These are phyloP conservation scores for Emmelina monodactyla DNA, from an alignment of 2,888 invertebrate species.

Conservation along the genomic window DNA sequence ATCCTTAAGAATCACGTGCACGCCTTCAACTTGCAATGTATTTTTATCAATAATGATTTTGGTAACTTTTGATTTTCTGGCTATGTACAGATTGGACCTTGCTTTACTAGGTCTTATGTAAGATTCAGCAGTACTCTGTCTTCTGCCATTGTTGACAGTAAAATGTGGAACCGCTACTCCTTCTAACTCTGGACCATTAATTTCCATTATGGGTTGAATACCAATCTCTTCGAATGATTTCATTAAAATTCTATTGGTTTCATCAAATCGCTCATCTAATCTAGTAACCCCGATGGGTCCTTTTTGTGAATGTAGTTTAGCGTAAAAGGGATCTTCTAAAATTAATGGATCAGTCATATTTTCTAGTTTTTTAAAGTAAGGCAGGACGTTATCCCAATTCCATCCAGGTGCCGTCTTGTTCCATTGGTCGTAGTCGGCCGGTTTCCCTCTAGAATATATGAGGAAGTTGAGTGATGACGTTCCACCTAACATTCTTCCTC, in stretches of 20 bases:
- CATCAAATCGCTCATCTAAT: slow-evolving; percentile 20
- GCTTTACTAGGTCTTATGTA: slow-evolving; percentile 29
- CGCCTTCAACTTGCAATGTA: slow-evolving; percentile 28
- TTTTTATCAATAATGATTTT: slow-evolving; percentile 33
- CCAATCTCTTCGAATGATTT: slow-evolving; percentile 31
- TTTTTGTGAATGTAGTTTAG: slow-evolving; percentile 25
- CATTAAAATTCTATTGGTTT: slow-evolving; percentile 24
- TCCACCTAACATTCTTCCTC: slow-evolving; percentile 36
- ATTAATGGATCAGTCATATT: slow-evolving; percentile 28
- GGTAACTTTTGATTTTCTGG: slow-evolving; percentile 35
- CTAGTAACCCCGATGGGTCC: slow-evolving; percentile 32
- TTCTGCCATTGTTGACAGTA: slow-evolving; percentile 30
- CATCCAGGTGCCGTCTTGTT: slow-evolving; percentile 28
- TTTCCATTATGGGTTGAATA: slow-evolving; percentile 26
- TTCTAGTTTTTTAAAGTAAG: slow-evolving; percentile 35
- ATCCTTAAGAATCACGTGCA: slow-evolving; percentile 25
- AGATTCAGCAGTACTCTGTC: slow-evolving; percentile 46
- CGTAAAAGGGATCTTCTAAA: slow-evolving; percentile 21
- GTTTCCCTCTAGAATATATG: slow-evolving; percentile 30
- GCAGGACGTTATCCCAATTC: slow-evolving; percentile 28
- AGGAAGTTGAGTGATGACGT: slow-evolving; percentile 30
- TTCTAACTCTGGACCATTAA: slow-evolving; percentile 24
- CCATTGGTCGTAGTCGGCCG: slow-evolving; percentile 33
- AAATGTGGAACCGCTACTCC: slow-evolving; percentile 29
- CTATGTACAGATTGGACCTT: slow-evolving; percentile 33